A percentile compares a stretch with the other conserved stretches of the same genome.
Evolutionary conservation across 2,113 vertebrate genomes (phyloP).

Genomic region (Oplegnathus fasciatus): DNA sequence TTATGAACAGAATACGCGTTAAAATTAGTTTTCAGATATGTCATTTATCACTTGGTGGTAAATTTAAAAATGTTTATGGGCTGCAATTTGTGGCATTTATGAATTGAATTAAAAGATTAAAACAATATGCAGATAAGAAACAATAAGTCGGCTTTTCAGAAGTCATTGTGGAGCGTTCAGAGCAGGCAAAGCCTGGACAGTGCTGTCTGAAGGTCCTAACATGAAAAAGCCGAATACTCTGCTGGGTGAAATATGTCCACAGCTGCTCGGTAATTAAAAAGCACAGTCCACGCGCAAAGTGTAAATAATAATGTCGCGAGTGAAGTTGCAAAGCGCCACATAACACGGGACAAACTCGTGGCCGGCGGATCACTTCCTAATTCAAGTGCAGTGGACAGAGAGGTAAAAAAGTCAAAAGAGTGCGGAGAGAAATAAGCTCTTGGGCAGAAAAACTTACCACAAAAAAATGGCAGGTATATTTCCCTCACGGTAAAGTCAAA

Average conservation of each 20-base stretch:
- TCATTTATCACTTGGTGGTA: background rate
- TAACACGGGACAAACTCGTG: constrained; percentile 43
- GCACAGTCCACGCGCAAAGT: constrained; percentile 16
- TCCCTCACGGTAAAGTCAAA: constrained; percentile 68
- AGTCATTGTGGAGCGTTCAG: constrained; percentile 16
- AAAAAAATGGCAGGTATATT: constrained; percentile 71
- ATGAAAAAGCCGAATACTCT: background rate
- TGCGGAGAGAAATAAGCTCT: constrained; percentile 62
- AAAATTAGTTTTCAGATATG: background rate
- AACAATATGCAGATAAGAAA: constrained; percentile 18
- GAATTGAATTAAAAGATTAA: background rate
- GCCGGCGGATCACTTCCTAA: constrained; percentile 59
- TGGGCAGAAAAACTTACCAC: constrained; percentile 80
- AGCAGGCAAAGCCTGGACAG: constrained; percentile 3
- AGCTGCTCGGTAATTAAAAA: constrained; percentile 33
- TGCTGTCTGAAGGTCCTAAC: constrained; percentile 14
- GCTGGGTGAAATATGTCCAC: constrained; percentile 16
- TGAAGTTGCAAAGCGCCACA: background rate
- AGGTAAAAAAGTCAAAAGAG: constrained; percentile 46
- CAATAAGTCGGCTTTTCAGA: constrained; percentile 31
- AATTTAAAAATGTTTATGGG: background rate
- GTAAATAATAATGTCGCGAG: constrained; percentile 34
- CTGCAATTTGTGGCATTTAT: background rate
- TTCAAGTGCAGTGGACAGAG: constrained; percentile 36
- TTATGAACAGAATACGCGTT: background rate